A percentile compares a stretch with the other conserved stretches of the same genome.
These are phyloP conservation scores for Pegoplata infirma DNA, from an alignment of 2,888 invertebrate species.

Conservation along the genomic window DNA sequence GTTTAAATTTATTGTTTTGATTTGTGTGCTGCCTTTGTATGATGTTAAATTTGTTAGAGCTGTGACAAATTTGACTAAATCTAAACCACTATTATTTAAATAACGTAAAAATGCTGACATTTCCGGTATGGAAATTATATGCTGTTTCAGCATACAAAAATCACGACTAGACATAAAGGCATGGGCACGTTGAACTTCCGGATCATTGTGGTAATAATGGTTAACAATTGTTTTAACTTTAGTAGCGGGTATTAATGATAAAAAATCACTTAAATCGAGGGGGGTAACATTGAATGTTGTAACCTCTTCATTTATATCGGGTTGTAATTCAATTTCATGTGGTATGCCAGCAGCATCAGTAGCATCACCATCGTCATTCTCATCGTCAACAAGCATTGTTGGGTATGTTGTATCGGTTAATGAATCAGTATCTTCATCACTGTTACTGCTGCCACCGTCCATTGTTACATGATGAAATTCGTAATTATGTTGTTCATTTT, in stretches of 20 bases:
- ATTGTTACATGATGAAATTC: conserved; percentile 52
- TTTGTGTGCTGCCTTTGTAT: conserved; percentile 8
- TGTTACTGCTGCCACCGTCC: conserved; percentile 43
- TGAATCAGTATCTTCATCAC: conserved; percentile 54
- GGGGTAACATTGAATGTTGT: conserved; percentile 60
- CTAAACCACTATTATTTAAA: conserved; percentile 74
- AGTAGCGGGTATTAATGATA: conserved; percentile 71
- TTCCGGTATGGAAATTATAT: conserved; percentile 71
- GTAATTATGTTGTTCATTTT: conserved; percentile 42
- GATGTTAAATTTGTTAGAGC: conserved; percentile 68
- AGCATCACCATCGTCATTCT: conserved; percentile 8
- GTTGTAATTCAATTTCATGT: conserved; percentile 63
- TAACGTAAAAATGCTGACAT: conserved; percentile 72
- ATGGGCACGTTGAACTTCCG: conserved; percentile 73
- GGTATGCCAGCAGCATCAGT: conserved; percentile 52
- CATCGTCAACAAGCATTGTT: conserved; percentile 39
- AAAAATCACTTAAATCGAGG: conserved; percentile 74
- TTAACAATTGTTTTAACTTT: conserved; percentile 72
- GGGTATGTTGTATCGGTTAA: conserved; percentile 56
- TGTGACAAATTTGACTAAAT: conserved; percentile 70
- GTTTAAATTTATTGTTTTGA: neutral
- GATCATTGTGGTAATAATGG: conserved; percentile 73
- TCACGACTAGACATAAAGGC: conserved; percentile 71
- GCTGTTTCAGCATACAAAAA: conserved; percentile 69
- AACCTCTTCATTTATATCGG: conserved; percentile 57